phyloP scores from a whole-genome alignment of 2,797 vertebrate genomes.

The Acipenser ruthenus region DNA sequence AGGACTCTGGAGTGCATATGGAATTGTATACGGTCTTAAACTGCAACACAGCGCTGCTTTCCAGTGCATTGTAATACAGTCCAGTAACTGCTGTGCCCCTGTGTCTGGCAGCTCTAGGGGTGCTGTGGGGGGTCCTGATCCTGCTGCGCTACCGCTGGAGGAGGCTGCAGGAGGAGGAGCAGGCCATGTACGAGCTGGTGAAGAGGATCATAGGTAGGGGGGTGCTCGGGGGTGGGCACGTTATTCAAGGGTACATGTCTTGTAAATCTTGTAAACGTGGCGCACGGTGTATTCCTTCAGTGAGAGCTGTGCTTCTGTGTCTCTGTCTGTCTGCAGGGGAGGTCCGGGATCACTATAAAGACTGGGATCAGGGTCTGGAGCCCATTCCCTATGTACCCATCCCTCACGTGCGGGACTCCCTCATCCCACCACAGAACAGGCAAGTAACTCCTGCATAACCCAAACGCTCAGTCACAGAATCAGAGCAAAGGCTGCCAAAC shows the following conservation, averaged over 20 bases:
- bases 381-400: slow-evolving; percentile 62
- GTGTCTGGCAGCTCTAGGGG: slow-evolving; percentile 44
- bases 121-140: slow-evolving; percentile 59
- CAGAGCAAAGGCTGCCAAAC: background rate
- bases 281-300: background rate
- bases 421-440: slow-evolving; percentile 66
- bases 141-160: slow-evolving; percentile 60
- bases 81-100: background rate
- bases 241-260: background rate
- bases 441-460: slow-evolving; percentile 26
- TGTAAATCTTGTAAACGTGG: too few species aligned
- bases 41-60: too few species aligned
- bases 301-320: background rate
- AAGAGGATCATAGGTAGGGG: slow-evolving; percentile 66
- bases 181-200: slow-evolving; percentile 68
- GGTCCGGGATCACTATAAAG: slow-evolving; percentile 63
- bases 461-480: background rate
- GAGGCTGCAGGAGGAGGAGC: slow-evolving; percentile 59
- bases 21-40: too few species aligned
- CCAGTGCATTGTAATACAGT: background rate
- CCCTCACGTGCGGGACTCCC: slow-evolving; percentile 59
- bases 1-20: background rate
- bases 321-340: slow-evolving; percentile 35
- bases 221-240: background rate
- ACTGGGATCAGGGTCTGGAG: slow-evolving; percentile 59